A percentile compares a stretch with the other conserved stretches of the same genome.
Evolutionary conservation across 2,888 invertebrate species (phyloP).

Genomic region (Nebria brevicollis): DNA sequence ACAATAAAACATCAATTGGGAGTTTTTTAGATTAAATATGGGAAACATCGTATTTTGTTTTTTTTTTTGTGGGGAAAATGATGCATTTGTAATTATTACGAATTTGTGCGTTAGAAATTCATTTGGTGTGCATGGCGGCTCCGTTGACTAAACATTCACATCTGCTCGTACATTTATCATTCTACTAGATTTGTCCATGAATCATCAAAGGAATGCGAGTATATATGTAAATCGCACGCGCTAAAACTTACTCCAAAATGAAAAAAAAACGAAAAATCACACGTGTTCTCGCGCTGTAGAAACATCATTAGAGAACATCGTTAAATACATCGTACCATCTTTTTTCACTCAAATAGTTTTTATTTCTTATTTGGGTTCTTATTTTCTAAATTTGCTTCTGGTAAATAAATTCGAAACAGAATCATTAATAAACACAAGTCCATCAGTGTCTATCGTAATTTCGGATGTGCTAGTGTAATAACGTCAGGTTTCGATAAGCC

Average conservation of each 20-base stretch:
- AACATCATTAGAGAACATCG: background rate
- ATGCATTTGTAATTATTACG: too few relatives aligned
- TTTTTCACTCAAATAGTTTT: background rate
- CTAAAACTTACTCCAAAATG: background rate
- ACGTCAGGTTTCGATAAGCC: too few relatives aligned
- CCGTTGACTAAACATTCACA: conserved; percentile 2
- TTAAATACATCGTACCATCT: background rate
- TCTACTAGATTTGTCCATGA: conserved; percentile 26
- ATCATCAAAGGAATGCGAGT: conserved; percentile 25
- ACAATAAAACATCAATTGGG: too few relatives aligned
- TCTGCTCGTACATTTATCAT: conserved; percentile 34
- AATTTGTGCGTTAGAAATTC: background rate
- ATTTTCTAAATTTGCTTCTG: too few relatives aligned
- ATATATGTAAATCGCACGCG: conserved; percentile 5
- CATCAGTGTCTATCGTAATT: too few relatives aligned
- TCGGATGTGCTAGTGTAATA: too few relatives aligned
- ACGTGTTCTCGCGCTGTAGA: background rate
- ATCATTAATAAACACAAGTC: too few relatives aligned
- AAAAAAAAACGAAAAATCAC: background rate
- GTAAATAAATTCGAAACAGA: too few relatives aligned
- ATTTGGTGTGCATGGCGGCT: background rate
- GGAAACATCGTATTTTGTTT: too few relatives aligned
- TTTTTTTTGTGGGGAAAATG: too few relatives aligned
- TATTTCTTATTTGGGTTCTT: background rate
- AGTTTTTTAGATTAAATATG: too few relatives aligned